A percentile compares a stretch with the other conserved stretches of the same genome.
phyloP scores from a whole-genome alignment of 2,797 vertebrate genomes.

The Sebastes nivosus region DNA sequence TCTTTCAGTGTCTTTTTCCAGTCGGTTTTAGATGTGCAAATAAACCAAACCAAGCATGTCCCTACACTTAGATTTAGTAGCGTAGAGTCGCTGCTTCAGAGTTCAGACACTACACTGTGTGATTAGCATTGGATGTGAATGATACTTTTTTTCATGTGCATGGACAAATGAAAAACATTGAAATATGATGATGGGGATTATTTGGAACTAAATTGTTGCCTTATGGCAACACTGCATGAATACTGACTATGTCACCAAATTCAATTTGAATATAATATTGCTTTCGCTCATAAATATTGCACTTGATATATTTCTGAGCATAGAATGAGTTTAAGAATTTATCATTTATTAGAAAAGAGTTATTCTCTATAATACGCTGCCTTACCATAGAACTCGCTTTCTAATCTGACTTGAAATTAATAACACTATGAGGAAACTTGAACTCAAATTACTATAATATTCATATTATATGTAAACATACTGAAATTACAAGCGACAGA shows the following conservation, averaged over 20 bases:
- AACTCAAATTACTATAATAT: not conserved
- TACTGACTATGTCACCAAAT: slow-evolving; percentile 15
- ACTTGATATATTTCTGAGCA: slow-evolving; percentile 16
- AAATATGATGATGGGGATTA: slow-evolving; percentile 15
- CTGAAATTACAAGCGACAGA: not conserved
- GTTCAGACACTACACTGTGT: not conserved
- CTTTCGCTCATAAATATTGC: slow-evolving; percentile 40
- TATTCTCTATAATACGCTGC: not conserved
- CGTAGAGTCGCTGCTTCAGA: not conserved
- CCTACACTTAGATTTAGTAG: not conserved
- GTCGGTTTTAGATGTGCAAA: slow-evolving; percentile 13
- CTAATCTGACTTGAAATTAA: not conserved
- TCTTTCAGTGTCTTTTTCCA: not conserved
- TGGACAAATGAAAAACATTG: not conserved
- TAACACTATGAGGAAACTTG: not conserved
- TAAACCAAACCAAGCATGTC: not conserved
- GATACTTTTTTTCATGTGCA: not conserved
- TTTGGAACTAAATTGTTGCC: slow-evolving; percentile 4
- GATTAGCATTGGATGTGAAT: slow-evolving; percentile 15
- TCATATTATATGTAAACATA: not conserved
- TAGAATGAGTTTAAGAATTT: not conserved
- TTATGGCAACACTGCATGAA: slow-evolving; percentile 13
- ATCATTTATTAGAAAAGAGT: slow-evolving; percentile 4
- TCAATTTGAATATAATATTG: slow-evolving; percentile 25
- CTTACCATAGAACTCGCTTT: not conserved